Conservation (phyloP, 2,888 invertebrate genomes). For the Perizoma flavofasciatum region DNA sequence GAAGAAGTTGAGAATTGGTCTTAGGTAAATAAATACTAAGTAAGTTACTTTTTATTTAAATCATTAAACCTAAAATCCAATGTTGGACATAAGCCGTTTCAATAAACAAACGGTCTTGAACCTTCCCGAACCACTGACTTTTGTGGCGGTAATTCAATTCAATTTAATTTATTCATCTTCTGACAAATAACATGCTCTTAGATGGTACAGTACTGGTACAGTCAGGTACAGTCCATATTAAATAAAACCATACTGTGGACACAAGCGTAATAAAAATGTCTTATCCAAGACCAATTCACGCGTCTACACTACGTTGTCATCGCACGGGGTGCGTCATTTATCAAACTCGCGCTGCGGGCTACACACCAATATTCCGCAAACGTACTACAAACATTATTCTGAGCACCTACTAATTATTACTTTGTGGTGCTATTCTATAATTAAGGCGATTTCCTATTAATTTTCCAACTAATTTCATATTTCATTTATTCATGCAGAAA, state of each 20-base stretch:
- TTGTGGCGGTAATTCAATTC: too few species aligned
- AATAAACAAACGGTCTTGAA: too few species aligned
- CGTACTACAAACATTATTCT: slow-evolving; percentile 34
- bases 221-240: too few species aligned
- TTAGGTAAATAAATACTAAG: background rate
- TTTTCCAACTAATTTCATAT: too few species aligned
- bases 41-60: background rate
- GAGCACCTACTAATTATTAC: slow-evolving; percentile 36
- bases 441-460: background rate
- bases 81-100: too few species aligned
- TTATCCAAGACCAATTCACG: slow-evolving; percentile 28
- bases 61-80: too few species aligned
- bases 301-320: slow-evolving; percentile 48
- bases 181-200: too few species aligned
- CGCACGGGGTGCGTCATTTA: slow-evolving; percentile 43
- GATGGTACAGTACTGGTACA: too few species aligned
- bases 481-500: too few species aligned
- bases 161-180: too few species aligned
- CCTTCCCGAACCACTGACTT: too few species aligned
- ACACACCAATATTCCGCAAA: slow-evolving; percentile 36
- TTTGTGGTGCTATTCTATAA: slow-evolving; percentile 5
- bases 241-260: background rate
- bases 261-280: background rate
- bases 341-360: slow-evolving; percentile 43
- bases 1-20: slow-evolving; percentile 20